A percentile compares a stretch with the other conserved stretches of the same genome.
phyloP scores from a whole-genome alignment of 2,113 vertebrate species.

The Oryzias celebensis region DNA sequence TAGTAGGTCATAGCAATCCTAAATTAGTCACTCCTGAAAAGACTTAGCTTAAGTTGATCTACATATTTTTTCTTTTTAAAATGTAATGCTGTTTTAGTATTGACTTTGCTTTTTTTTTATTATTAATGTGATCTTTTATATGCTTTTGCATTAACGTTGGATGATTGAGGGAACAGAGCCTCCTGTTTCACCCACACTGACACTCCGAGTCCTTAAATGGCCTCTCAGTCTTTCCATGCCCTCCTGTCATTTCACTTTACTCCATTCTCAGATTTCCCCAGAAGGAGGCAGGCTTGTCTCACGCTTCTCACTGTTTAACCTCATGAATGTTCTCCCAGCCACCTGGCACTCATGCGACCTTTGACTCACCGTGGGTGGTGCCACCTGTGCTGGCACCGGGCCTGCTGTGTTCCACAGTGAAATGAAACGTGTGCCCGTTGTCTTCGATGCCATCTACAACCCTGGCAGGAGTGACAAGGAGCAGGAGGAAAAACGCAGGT shows the following conservation, averaged over 20 bases:
- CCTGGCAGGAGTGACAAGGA: constrained; percentile 65
- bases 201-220: constrained; percentile 49
- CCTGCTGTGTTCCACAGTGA: constrained; percentile 71
- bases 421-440: constrained; percentile 81
- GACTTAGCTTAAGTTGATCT: no score
- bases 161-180: no score
- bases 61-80: no score
- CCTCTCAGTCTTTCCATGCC: constrained; percentile 42
- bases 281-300: constrained; percentile 35
- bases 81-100: no score
- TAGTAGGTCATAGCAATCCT: no score
- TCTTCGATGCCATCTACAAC: constrained; percentile 95
- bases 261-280: constrained; percentile 53
- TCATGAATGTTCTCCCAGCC: constrained; percentile 40
- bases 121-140: no score
- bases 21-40: no score
- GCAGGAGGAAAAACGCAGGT: constrained; percentile 23
- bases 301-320: constrained; percentile 43
- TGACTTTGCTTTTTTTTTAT: no score
- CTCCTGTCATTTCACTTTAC: constrained; percentile 43
- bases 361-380: constrained; percentile 60
- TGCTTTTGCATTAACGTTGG: no score
- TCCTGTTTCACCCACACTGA: constrained; percentile 23
- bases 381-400: constrained; percentile 44
- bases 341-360: constrained; percentile 56